Evolutionary conservation across 2,888 invertebrate genomes (phyloP), one percentile per base, ranked within the genome.

Genomic region (Pyralis farinalis): DNA sequence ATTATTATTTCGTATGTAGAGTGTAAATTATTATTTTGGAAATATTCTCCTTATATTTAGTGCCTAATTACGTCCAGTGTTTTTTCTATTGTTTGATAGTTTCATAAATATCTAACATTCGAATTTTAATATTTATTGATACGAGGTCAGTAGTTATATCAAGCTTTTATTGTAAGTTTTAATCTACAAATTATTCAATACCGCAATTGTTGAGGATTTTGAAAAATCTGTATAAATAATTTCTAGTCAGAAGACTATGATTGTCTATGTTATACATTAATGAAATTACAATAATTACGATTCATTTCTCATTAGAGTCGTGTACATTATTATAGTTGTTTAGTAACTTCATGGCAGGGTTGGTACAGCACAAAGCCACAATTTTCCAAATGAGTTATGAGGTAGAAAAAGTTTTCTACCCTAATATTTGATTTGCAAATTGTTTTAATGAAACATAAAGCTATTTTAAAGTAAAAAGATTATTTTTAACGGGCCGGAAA

Each of bases 231-330:
- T 77, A 65, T 78, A 75, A 71, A 74, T 75, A 66, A 71, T 83
- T 82, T 87, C 87, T 87, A 86, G 87, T 87, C 86, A 85, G 62
- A 69, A 70, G 82, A 85, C 83, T 85, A 84, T 71, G 69, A 77
- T 78, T 76, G 79, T 83, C 76, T 82, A 67, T 75, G 69, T 77
- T 75, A 71, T 70, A 72, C 58, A 61, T 65, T 55, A 56, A 55
- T 58, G 51, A 61, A 58, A 59, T 58, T 63, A 57, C 57, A 59
- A 51, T 49, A 34, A 41, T 38, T 37, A 39, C 37, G 37, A 43
- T 44, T 46, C 47, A 45, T 42, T 44, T 58, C 53, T 59, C 42
- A 53, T 48, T 49, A 55, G 46, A 53, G 46, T 53, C 39, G 28
- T 38, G 37, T 42, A 45, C 37, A 42, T 37, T 34, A 42, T 27